Evolutionary conservation across 2,797 vertebrate species (phyloP).

Genomic region (Phaenicophaeus curvirostris): DNA sequence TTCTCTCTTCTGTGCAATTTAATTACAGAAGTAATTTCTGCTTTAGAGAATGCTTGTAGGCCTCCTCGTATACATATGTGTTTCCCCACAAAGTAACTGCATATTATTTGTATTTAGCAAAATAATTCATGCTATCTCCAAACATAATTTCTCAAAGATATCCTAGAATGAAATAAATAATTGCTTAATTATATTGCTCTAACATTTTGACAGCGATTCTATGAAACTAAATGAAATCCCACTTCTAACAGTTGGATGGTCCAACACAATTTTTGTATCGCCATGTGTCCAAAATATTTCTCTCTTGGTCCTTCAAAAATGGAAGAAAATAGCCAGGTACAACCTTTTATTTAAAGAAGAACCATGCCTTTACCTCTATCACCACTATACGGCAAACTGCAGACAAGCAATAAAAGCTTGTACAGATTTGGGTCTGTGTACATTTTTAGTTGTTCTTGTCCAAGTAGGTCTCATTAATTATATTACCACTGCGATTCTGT

Average conservation of each 20-base stretch:
- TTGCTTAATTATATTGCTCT: not conserved
- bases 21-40: not conserved
- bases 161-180: not conserved
- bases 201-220: not conserved
- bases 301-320: not conserved
- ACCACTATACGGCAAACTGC: not conserved
- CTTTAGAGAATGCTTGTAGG: not conserved
- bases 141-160: not conserved
- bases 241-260: not conserved
- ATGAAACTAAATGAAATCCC: not conserved
- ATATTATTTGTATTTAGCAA: not conserved
- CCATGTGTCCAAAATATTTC: not conserved
- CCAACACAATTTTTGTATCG: not conserved
- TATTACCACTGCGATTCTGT: not conserved
- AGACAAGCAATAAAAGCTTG: accelerated
- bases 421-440: not conserved
- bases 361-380: accelerated
- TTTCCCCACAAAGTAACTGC: not conserved
- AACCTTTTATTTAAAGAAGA: not conserved
- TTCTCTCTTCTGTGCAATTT: not conserved
- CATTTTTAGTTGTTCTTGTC: not conserved
- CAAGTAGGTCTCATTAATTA: not conserved
- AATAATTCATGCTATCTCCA: not conserved
- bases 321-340: not conserved
- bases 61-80: not conserved